These are phyloP conservation scores for Protobothrops mucrosquamatus DNA, from an alignment of 2,113 vertebrate species.

Conservation along the genomic window DNA sequence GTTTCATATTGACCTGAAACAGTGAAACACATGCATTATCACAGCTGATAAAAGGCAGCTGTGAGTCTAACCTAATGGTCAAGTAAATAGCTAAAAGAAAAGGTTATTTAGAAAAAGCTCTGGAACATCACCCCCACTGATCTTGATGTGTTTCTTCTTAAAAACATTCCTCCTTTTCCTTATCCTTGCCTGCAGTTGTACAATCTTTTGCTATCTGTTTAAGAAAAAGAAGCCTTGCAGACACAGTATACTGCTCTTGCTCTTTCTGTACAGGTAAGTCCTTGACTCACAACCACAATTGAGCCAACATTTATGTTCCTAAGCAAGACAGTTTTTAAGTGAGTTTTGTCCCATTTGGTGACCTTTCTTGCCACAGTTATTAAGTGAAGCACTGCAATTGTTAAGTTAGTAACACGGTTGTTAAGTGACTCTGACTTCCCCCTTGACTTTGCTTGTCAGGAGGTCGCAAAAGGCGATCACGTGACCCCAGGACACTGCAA, in stretches of 20 bases:
- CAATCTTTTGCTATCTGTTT: background rate
- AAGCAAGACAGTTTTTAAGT: background rate
- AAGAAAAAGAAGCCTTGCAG: background rate
- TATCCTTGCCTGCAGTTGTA: background rate
- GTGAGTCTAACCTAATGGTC: slow-evolving; percentile 50
- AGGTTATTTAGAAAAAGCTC: slow-evolving; percentile 29
- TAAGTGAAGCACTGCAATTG: too few relatives aligned
- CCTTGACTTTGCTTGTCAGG: background rate
- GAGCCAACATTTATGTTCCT: background rate
- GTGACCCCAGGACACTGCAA: background rate
- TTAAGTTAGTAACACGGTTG: too few relatives aligned
- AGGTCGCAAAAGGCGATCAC: background rate
- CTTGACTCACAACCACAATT: background rate
- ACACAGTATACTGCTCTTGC: background rate
- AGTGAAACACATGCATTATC: slow-evolving; percentile 47
- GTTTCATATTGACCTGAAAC: slow-evolving; percentile 55
- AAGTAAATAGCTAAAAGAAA: slow-evolving; percentile 61
- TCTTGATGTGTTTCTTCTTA: background rate
- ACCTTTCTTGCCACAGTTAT: too few relatives aligned
- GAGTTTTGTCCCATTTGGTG: too few relatives aligned
- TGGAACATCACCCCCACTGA: background rate
- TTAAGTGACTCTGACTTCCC: too few relatives aligned
- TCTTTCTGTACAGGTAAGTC: background rate
- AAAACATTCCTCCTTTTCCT: background rate
- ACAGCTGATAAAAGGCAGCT: slow-evolving; percentile 40